phyloP scores from a whole-genome alignment of 2,797 vertebrate species.

The Dendrocincla tyrannina region DNA sequence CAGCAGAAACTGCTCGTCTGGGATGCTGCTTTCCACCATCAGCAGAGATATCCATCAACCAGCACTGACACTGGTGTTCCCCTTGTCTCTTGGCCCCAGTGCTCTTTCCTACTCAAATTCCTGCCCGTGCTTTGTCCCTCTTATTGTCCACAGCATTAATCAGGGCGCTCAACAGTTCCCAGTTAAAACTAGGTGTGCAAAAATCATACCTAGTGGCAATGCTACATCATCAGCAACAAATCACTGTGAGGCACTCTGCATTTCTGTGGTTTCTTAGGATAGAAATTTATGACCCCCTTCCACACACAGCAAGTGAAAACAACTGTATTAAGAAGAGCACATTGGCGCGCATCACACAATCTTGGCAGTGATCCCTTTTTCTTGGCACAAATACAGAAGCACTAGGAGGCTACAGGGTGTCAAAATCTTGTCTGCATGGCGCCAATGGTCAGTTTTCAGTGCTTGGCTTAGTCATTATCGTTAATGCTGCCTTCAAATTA shows the following conservation, averaged over 20 bases:
- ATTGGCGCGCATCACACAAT: background rate
- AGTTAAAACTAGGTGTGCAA: background rate
- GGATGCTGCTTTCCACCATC: background rate
- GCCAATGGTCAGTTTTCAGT: constrained; percentile 14
- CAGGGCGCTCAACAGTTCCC: background rate
- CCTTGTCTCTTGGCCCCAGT: fast-evolving
- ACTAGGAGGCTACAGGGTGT: background rate
- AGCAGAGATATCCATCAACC: background rate
- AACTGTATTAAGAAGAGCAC: background rate
- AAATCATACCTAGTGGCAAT: background rate
- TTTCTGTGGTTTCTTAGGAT: background rate
- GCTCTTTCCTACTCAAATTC: background rate
- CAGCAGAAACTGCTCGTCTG: background rate
- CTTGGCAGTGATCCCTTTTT: background rate
- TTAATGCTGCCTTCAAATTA: background rate
- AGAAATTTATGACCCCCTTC: background rate
- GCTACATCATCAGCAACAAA: background rate
- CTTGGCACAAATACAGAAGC: background rate
- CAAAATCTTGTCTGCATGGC: background rate
- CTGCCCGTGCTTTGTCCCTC: background rate
- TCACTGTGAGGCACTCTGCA: background rate
- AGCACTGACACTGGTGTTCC: background rate
- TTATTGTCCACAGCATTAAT: background rate
- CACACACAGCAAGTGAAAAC: background rate
- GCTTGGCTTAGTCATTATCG: background rate